Conservation (phyloP, 2,888 invertebrate species). For the Tubulanus polymorphus region DNA sequence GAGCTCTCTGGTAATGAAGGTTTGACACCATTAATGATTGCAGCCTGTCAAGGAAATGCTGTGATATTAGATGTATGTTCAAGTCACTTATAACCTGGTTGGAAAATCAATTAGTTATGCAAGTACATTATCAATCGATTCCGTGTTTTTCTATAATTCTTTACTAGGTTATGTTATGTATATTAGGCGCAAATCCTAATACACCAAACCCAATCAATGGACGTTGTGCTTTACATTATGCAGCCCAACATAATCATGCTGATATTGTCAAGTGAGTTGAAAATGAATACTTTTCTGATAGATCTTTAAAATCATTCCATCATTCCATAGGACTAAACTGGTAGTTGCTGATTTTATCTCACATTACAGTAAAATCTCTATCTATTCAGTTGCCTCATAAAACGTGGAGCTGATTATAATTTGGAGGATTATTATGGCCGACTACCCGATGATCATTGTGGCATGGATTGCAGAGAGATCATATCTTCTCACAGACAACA, state of each 20-base stretch:
- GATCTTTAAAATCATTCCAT: no score
- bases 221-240: slow-evolving; percentile 40
- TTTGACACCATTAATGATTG: slow-evolving; percentile 41
- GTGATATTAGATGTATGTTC: slow-evolving; percentile 42
- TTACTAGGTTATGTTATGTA: slow-evolving; percentile 31
- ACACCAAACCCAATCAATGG: slow-evolving; percentile 30
- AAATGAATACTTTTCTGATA: neutral
- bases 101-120: slow-evolving; percentile 6
- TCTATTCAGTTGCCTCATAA: slow-evolving; percentile 32
- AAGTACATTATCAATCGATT: neutral
- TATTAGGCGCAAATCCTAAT: slow-evolving; percentile 36
- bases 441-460: slow-evolving; percentile 35
- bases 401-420: slow-evolving; percentile 44
- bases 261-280: slow-evolving; percentile 37
- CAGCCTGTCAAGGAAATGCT: slow-evolving; percentile 31
- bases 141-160: neutral
- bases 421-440: slow-evolving; percentile 32
- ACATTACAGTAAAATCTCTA: neutral
- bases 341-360: neutral
- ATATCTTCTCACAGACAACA: slow-evolving; percentile 21
- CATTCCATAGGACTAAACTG: neutral
- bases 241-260: slow-evolving; percentile 30
- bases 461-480: slow-evolving; percentile 28
- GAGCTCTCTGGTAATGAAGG: slow-evolving; percentile 36
- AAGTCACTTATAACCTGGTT: no score